Evolutionary conservation across 2,797 vertebrate genomes (phyloP), one percentile per base, ranked within the genome.

Genomic region (Lagorchestes hirsutus): DNA sequence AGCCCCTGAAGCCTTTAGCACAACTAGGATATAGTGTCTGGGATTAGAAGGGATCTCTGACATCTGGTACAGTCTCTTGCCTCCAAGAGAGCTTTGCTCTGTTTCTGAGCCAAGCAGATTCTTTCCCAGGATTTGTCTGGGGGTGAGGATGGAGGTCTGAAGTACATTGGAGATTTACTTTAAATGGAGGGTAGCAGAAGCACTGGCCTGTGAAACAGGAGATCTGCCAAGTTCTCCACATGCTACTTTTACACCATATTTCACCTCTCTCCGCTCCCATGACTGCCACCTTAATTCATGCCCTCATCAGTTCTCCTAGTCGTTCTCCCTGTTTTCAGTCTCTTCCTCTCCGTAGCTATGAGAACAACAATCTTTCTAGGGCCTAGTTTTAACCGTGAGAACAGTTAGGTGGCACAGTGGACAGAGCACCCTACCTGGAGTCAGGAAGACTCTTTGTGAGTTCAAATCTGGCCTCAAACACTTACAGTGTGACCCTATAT

Each of bases 31-130:
- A 82, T 82, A 50, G 40, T 50, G 40, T 87, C 74, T 87, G 74
- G 40, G 40, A 87, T 87, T 87, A 87, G 40, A 87, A 27, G 9
- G 40, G 40, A 50, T 87, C 40, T 87, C 40, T 87, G 74, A 87
- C 74, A 87, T 87, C 40, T 87, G 67, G 67, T 82, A 82, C n/a
- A 82, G 67, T 82, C 18, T 82, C n/a, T 82, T 82, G 74, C 74
- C 40, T 87, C 74, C 74, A 87, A 50, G 9, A 87, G 40, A 87
- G 24, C 74, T 50, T 87, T 87, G 74, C 22, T 87, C 40, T 87
- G 40, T 87, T 87, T 87, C 74, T 87, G 74, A 87, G 40, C 74
- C 74, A 87, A 87, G 74, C 74, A 82, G 74, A 11, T 87, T 87
- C 74, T 87, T 87, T 87, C 74, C 74, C 74, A 87, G 74, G 40